Conservation (phyloP, 2,797 vertebrate genomes). For the Peromyscus eremicus region DNA sequence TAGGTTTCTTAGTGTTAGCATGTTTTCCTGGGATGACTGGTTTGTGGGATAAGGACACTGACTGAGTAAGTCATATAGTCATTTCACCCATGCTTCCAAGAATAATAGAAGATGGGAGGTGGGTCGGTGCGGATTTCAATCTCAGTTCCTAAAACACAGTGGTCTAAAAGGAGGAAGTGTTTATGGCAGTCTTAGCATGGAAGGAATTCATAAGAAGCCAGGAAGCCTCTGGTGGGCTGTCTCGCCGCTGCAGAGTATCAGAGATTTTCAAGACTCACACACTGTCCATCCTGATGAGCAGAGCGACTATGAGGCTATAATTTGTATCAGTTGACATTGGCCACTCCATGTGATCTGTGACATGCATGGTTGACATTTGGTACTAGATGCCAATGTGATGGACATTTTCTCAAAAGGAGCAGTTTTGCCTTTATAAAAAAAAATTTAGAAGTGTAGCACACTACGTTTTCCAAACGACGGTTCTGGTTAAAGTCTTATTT, state of each 20-base stretch:
- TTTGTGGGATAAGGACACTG: neutral
- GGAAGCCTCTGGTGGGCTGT: neutral
- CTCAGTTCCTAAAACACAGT: neutral
- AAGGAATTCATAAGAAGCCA: neutral
- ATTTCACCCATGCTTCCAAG: neutral
- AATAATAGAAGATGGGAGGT: neutral
- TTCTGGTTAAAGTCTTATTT: conserved; percentile 1
- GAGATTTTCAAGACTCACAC: neutral
- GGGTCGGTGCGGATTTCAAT: neutral
- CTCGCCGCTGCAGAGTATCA: neutral
- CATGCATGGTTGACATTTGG: neutral
- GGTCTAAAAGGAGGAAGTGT: neutral
- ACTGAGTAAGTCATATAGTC: neutral
- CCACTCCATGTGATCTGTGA: neutral
- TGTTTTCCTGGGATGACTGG: conserved; percentile 1
- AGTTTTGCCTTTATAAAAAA: neutral
- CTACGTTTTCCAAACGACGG: neutral
- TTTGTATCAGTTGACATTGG: neutral
- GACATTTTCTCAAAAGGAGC: conserved; percentile 19
- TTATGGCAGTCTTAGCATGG: conserved; percentile 8
- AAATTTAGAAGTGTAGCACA: neutral
- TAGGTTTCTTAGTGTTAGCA: conserved; percentile 15
- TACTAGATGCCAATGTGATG: neutral
- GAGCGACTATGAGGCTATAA: neutral
- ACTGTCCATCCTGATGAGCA: neutral